Percentiles rank a stretch among this genome's conserved stretches.
Conservation (phyloP, 1,140 invertebrate species). For the Sycobia sp. region DNA sequence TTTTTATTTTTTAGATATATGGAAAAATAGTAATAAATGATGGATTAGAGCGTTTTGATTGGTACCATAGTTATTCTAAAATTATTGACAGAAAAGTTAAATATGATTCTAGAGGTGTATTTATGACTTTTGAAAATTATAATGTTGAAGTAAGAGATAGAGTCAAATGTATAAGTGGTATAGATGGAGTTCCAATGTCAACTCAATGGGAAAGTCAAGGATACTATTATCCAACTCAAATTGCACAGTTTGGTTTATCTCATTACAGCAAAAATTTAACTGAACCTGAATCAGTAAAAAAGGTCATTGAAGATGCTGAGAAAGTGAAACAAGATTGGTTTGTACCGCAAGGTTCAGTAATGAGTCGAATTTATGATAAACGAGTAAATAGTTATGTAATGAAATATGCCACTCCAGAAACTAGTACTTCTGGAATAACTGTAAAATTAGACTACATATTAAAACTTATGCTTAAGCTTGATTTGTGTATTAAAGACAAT, state of each 20-base stretch:
- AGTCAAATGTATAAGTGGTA: slow-evolving; percentile 93
- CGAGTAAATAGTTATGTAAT: slow-evolving; percentile 66
- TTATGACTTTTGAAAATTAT: slow-evolving; percentile 97
- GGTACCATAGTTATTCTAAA: slow-evolving; percentile 93
- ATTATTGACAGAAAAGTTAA: slow-evolving; percentile 85
- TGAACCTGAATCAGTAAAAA: slow-evolving; percentile 74
- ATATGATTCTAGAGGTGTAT: slow-evolving; percentile 87
- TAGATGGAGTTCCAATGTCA: slow-evolving; percentile 90
- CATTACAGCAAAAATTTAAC: slow-evolving; percentile 96
- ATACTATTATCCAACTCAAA: slow-evolving; percentile 98
- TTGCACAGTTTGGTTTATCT: slow-evolving; percentile 95
- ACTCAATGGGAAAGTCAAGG: slow-evolving; percentile 93
- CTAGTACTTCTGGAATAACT: slow-evolving; percentile 71
- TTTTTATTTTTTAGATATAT: slow-evolving; percentile 65
- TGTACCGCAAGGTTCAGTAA: slow-evolving; percentile 68
- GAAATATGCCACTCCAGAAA: slow-evolving; percentile 75
- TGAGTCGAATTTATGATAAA: slow-evolving; percentile 68
- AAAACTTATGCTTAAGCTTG: slow-evolving; percentile 78
- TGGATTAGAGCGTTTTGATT: slow-evolving; percentile 82
- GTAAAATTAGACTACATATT: slow-evolving; percentile 74
- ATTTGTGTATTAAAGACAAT: slow-evolving; percentile 75
- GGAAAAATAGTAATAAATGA: slow-evolving; percentile 75
- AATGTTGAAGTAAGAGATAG: slow-evolving; percentile 94
- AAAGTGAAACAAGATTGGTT: slow-evolving; percentile 69
- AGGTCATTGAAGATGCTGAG: slow-evolving; percentile 77